Conservation (phyloP, 2,888 invertebrate genomes). For the Urechis unicinctus region DNA sequence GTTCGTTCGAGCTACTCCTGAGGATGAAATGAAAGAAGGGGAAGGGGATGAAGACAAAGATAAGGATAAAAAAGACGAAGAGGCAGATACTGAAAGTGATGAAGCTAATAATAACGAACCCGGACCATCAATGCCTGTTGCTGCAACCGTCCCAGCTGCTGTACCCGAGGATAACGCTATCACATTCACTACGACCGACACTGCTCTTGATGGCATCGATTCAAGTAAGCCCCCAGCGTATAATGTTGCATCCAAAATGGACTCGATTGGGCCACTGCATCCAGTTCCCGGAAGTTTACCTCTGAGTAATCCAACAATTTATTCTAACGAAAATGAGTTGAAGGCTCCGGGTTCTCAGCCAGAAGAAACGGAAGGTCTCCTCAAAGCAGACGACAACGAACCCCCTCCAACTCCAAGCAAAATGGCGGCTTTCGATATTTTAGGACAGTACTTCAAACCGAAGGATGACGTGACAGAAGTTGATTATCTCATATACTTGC, state of each 20-base stretch:
- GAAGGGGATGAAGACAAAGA: conserved; percentile 5
- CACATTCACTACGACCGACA: not conserved
- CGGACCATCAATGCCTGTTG: not conserved
- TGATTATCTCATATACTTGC: conserved; percentile 14
- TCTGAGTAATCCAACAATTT: too few species aligned
- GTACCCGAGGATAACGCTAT: not conserved
- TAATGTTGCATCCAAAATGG: too few species aligned
- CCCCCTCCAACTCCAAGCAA: not conserved
- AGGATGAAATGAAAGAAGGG: conserved; percentile 9
- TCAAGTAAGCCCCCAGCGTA: too few species aligned
- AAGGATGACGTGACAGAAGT: conserved; percentile 5
- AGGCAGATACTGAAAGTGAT: not conserved
- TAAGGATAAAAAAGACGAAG: conserved; percentile 1
- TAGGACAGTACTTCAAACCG: not conserved
- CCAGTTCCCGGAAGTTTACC: too few species aligned
- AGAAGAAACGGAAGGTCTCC: too few species aligned
- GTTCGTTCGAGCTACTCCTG: conserved; percentile 21
- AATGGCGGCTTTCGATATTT: not conserved
- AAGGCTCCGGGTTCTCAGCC: not conserved
- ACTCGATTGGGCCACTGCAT: too few species aligned
- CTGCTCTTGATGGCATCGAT: not conserved
- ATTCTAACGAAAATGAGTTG: not conserved
- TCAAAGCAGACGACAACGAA: not conserved
- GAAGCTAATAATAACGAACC: not conserved
- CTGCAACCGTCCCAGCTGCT: not conserved